Conservation (phyloP, 2,113 vertebrate species). For the Coryphaenoides rupestris region DNA sequence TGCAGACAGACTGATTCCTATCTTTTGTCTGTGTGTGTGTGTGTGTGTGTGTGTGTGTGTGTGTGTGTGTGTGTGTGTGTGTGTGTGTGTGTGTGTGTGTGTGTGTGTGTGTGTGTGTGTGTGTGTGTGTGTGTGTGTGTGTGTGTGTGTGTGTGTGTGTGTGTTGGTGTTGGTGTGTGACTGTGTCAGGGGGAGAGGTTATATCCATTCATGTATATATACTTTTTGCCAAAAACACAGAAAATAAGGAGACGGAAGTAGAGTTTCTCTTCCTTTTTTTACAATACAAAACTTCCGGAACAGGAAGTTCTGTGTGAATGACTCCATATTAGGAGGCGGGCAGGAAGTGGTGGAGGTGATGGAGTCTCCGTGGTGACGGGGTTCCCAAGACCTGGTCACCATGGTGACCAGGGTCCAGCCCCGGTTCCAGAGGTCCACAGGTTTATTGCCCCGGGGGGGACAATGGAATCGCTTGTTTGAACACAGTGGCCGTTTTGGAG, state of each 20-base stretch:
- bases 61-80: constrained; percentile 16
- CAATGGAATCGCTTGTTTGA: constrained; percentile 17
- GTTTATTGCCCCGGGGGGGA: constrained; percentile 19
- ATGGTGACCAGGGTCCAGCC: constrained; percentile 38
- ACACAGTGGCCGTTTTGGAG: too few relatives aligned
- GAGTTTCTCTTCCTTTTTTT: background rate
- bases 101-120: constrained; percentile 7
- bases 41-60: constrained; percentile 29
- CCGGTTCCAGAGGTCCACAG: constrained; percentile 11
- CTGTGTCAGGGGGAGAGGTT: background rate
- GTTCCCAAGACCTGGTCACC: constrained; percentile 59
- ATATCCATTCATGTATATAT: background rate
- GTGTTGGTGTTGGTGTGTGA: constrained; percentile 13
- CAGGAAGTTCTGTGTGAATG: constrained; percentile 57
- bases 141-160: too few relatives aligned
- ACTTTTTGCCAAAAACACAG: background rate
- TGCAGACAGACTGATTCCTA: constrained; percentile 57
- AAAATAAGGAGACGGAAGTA: background rate
- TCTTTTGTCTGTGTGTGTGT: constrained; percentile 42
- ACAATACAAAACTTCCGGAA: constrained; percentile 32
- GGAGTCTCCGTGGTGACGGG: constrained; percentile 52
- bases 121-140: constrained; percentile 14
- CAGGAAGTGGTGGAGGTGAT: constrained; percentile 62
- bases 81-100: background rate
- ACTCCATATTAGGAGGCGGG: constrained; percentile 50